phyloP scores from a whole-genome alignment of 2,113 vertebrate species.

The Hystrix cristata region DNA sequence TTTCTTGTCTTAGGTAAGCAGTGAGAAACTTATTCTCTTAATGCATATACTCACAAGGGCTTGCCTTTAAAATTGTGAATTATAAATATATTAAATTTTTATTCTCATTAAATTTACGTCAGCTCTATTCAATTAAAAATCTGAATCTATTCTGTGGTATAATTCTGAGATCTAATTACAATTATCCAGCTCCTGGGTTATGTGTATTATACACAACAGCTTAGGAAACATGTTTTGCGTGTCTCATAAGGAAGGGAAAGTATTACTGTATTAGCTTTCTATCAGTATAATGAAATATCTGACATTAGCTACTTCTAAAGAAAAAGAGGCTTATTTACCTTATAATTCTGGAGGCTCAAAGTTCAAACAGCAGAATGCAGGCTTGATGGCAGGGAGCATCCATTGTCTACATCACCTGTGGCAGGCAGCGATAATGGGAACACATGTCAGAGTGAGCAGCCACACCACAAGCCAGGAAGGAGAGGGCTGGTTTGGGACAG shows the following conservation, averaged over 20 bases:
- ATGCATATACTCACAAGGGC: neutral
- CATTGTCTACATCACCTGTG: neutral
- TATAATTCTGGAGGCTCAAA: neutral
- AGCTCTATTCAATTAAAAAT: neutral
- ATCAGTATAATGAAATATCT: neutral
- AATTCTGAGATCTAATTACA: slow-evolving; percentile 30
- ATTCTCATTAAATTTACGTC: neutral
- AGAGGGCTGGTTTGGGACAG: neutral
- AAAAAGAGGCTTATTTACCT: neutral
- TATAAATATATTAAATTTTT: neutral
- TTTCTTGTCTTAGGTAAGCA: neutral
- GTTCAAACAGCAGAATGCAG: neutral
- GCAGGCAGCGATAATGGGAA: neutral
- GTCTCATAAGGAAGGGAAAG: neutral
- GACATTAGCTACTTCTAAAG: neutral
- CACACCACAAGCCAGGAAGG: neutral
- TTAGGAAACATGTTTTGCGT: slow-evolving; percentile 19
- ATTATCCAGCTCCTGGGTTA: neutral
- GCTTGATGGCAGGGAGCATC: neutral
- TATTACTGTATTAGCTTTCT: neutral
- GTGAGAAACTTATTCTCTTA: slow-evolving; percentile 28
- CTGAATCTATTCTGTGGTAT: neutral
- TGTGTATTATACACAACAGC: neutral
- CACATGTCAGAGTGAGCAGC: neutral
- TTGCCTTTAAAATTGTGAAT: neutral